Conservation (phyloP, 2,113 vertebrate genomes). For the Dascyllus trimaculatus region DNA sequence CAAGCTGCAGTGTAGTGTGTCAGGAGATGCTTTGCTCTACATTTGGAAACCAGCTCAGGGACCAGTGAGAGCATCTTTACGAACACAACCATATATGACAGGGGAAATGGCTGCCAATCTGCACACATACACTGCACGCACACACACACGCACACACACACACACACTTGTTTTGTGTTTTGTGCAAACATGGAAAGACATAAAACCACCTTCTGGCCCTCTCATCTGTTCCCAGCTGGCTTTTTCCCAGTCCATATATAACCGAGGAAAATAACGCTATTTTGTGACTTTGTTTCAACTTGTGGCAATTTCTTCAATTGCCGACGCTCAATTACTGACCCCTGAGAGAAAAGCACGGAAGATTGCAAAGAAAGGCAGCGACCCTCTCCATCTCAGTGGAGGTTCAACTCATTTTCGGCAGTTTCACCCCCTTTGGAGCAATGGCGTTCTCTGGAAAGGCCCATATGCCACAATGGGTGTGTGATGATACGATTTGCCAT, state of each 20-base stretch:
- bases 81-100: conserved; percentile 55
- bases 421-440: conserved; percentile 63
- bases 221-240: conserved; percentile 62
- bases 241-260: conserved; percentile 42
- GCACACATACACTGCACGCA: conserved; percentile 2
- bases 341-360: conserved; percentile 50
- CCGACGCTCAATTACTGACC: conserved; percentile 61
- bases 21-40: conserved; percentile 70
- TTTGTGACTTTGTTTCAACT: conserved; percentile 66
- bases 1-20: conserved; percentile 31
- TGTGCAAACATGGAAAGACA: conserved; percentile 45
- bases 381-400: conserved; percentile 51
- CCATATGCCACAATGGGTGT: conserved; percentile 49
- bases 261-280: conserved; percentile 54
- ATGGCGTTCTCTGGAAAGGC: conserved; percentile 49
- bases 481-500: conserved; percentile 61
- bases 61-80: conserved; percentile 55
- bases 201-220: conserved; percentile 63
- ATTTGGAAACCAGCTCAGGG: conserved; percentile 73
- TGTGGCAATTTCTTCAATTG: conserved; percentile 60
- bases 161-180: conserved; percentile 41
- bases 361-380: conserved; percentile 42
- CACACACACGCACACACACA: neutral
- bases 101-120: conserved; percentile 53
- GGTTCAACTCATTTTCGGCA: conserved; percentile 69